These are phyloP conservation scores for Cepphus grylle DNA, from an alignment of 2,113 vertebrate genomes.

Conservation along the genomic window DNA sequence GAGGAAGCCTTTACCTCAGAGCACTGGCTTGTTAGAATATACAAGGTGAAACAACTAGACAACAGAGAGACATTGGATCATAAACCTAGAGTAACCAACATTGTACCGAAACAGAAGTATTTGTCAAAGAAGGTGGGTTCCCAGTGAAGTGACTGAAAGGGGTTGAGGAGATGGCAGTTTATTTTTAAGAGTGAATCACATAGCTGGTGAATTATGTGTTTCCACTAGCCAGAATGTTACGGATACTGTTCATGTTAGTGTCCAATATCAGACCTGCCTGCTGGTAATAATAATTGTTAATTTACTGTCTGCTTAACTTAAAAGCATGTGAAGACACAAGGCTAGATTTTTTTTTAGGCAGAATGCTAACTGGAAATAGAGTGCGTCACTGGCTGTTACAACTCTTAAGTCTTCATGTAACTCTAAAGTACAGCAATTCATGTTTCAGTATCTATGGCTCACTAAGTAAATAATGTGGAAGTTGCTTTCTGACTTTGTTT, in stretches of 20 bases:
- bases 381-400: slow-evolving; percentile 53
- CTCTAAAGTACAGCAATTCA: slow-evolving; percentile 57
- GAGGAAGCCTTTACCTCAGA: slow-evolving; percentile 98
- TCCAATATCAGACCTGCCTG: slow-evolving; percentile 37
- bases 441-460: slow-evolving; percentile 59
- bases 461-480: slow-evolving; percentile 42
- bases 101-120: slow-evolving; percentile 92
- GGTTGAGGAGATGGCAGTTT: not conserved
- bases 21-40: slow-evolving; percentile 98
- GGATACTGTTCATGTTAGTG: slow-evolving; percentile 40
- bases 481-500: slow-evolving; percentile 63
- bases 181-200: slow-evolving; percentile 31
- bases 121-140: slow-evolving; percentile 93
- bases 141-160: slow-evolving; percentile 12
- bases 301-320: slow-evolving; percentile 42
- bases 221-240: slow-evolving; percentile 38
- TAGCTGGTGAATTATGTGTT: slow-evolving; percentile 46
- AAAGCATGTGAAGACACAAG: slow-evolving; percentile 68
- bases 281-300: slow-evolving; percentile 39
- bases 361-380: slow-evolving; percentile 52
- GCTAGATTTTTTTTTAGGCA: slow-evolving; percentile 57
- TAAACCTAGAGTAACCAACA: slow-evolving; percentile 88
- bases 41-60: slow-evolving; percentile 94
- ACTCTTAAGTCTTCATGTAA: slow-evolving; percentile 58
- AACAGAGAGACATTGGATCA: slow-evolving; percentile 90